Evolutionary conservation across 2,888 invertebrate genomes (phyloP).

Genomic region (Dione vanillae): DNA sequence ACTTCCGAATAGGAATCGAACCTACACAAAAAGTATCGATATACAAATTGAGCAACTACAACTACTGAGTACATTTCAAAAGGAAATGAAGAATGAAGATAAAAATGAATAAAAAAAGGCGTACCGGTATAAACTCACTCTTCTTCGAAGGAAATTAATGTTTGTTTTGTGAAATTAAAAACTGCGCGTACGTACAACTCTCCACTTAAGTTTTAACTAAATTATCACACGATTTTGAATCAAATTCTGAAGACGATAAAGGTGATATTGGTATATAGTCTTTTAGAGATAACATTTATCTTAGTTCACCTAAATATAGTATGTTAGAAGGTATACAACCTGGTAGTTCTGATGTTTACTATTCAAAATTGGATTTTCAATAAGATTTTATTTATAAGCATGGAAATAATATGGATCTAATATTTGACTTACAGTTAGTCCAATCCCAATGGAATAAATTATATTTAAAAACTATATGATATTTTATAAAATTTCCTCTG

Average conservation of each 20-base stretch:
- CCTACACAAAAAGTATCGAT: no score
- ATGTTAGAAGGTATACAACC: slow-evolving; percentile 45
- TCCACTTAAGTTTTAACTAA: slow-evolving; percentile 21
- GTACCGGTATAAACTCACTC: slow-evolving; percentile 46
- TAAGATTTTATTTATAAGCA: slow-evolving; percentile 37
- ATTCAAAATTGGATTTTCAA: slow-evolving; percentile 52
- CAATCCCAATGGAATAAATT: no score
- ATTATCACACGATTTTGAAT: slow-evolving; percentile 15
- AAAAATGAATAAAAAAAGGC: slow-evolving; percentile 31
- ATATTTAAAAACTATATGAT: no score
- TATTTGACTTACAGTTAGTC: no score
- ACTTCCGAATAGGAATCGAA: no score
- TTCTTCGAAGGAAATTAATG: slow-evolving; percentile 69
- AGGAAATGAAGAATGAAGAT: not conserved
- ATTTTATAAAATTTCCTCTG: no score
- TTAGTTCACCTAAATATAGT: slow-evolving; percentile 23
- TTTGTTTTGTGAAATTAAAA: slow-evolving; percentile 77
- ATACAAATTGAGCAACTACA: no score
- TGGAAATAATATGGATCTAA: no score
- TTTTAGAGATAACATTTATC: slow-evolving; percentile 7
- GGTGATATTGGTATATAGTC: slow-evolving; percentile 2
- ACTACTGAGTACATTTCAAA: no score
- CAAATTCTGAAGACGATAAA: slow-evolving; percentile 2
- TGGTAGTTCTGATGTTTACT: slow-evolving; percentile 52
- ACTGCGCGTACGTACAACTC: slow-evolving; percentile 53